Conservation (phyloP, 2,113 vertebrate species). For the Tympanuchus pallidicinctus region DNA sequence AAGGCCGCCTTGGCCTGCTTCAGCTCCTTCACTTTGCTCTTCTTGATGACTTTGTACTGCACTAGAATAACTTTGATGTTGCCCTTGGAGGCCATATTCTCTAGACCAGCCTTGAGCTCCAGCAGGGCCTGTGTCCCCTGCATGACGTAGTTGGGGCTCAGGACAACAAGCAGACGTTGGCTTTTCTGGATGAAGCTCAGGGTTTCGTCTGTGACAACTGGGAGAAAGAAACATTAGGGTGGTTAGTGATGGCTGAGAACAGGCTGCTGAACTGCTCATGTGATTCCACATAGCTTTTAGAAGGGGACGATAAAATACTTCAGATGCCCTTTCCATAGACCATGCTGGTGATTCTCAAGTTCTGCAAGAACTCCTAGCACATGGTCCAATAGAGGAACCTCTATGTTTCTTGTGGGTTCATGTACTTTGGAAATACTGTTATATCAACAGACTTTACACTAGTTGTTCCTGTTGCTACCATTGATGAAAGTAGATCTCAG, state of each 20-base stretch:
- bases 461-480: background rate
- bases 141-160: constrained; percentile 90
- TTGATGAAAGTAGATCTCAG: background rate
- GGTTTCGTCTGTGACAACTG: constrained; percentile 98
- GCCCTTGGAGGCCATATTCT: constrained; percentile 88
- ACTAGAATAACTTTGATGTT: constrained; percentile 93
- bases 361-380: background rate
- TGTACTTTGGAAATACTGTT: background rate
- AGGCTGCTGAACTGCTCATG: background rate
- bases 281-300: background rate
- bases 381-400: background rate
- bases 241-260: constrained; percentile 68
- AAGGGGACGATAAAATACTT: background rate
- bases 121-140: constrained; percentile 93
- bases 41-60: constrained; percentile 87
- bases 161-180: constrained; percentile 91
- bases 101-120: constrained; percentile 94
- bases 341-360: background rate
- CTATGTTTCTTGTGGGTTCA: background rate
- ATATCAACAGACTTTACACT: background rate
- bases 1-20: constrained; percentile 86
- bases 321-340: background rate
- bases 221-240: constrained; percentile 74
- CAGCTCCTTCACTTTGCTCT: constrained; percentile 90
- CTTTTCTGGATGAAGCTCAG: constrained; percentile 94